Evolutionary conservation across 2,888 invertebrate genomes (phyloP).

Genomic region (Andrena camellia): DNA sequence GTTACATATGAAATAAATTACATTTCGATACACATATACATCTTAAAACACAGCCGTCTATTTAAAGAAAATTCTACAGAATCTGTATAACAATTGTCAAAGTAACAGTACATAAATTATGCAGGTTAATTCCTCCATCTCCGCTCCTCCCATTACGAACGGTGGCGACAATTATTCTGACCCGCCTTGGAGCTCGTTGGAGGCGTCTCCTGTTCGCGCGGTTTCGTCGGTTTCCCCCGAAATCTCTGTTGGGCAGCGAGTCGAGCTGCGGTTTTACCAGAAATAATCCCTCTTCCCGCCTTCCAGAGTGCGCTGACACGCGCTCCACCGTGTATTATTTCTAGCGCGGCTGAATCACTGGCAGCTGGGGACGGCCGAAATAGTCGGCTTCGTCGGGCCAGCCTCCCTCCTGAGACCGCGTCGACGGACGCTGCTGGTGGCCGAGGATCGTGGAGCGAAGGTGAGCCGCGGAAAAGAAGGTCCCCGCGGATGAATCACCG

Average conservation of each 20-base stretch:
- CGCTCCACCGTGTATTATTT: slow-evolving; percentile 79
- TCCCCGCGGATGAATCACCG: slow-evolving; percentile 63
- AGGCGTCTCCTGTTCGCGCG: neutral
- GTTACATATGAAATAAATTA: neutral
- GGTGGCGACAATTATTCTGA: neutral
- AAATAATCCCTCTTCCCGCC: slow-evolving; percentile 73
- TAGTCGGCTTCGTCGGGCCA: slow-evolving; percentile 70
- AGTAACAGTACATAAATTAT: no score
- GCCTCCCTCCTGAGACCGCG: slow-evolving; percentile 39
- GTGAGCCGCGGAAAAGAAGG: slow-evolving; percentile 55
- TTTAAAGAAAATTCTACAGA: no score
- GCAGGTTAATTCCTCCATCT: neutral
- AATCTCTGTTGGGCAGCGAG: slow-evolving; percentile 13
- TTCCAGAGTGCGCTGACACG: slow-evolving; percentile 83
- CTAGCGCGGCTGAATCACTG: slow-evolving; percentile 82
- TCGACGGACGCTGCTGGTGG: slow-evolving; percentile 41
- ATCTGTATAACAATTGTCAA: no score
- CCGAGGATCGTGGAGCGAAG: slow-evolving; percentile 39
- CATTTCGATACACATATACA: neutral
- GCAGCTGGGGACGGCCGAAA: slow-evolving; percentile 80
- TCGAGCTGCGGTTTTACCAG: slow-evolving; percentile 61
- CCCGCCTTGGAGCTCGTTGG: neutral
- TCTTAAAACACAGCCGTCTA: no score
- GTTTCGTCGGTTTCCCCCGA: slow-evolving; percentile 10
- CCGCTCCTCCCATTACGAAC: neutral